Evolutionary conservation across 2,113 vertebrate species (phyloP), one percentile per base, ranked within the genome.

Genomic region (Illadopsis cleaveri): DNA sequence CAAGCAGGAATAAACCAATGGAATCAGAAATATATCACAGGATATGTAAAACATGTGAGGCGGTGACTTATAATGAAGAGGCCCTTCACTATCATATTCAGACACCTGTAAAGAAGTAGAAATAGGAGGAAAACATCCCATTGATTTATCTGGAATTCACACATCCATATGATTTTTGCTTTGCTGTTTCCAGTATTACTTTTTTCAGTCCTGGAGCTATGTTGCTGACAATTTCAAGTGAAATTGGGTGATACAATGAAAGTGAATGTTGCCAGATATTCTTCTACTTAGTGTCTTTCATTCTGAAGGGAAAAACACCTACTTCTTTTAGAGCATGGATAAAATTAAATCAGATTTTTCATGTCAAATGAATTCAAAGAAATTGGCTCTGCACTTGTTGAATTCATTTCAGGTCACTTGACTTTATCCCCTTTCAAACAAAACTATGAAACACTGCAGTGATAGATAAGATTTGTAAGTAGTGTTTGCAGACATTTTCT

Each of bases 361-460:
- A 82, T 42, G 48, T 69, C 50, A 47, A 85, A 95, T 38, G 24
- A 69, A 79, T 77, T 61, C 9, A 50, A 86, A 89, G 50, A 44
- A 66, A 76, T 48, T 4, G 6, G 25, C 30, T 85, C 57, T 88
- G 48, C 42, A 70, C 38, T 86, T 87, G 50, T 38, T 13, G 6
- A 84, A 93, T 80, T 80, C 2, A 77, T 82, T 96, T 84, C 53
- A 57, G 86, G 85, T 91, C 57, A 76, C 57, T 94, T 82, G 83
- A 89, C 14, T 91, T 86, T 62, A 86, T 80, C 42, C n/a, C 27
- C 31, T 79, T 85, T 65, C 53, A 93, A 87, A 72, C 37, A 93
- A 92, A 84, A 27, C 48, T 78, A 17, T 87, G 88, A 93, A 61
- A 69, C n/a, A 85, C 16, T 0, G 0, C 37, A 76, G 28, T 18